A percentile compares a stretch with the other conserved stretches of the same genome.
Evolutionary conservation across 2,888 invertebrate genomes (phyloP).

Genomic region (Mythimna ferrago): DNA sequence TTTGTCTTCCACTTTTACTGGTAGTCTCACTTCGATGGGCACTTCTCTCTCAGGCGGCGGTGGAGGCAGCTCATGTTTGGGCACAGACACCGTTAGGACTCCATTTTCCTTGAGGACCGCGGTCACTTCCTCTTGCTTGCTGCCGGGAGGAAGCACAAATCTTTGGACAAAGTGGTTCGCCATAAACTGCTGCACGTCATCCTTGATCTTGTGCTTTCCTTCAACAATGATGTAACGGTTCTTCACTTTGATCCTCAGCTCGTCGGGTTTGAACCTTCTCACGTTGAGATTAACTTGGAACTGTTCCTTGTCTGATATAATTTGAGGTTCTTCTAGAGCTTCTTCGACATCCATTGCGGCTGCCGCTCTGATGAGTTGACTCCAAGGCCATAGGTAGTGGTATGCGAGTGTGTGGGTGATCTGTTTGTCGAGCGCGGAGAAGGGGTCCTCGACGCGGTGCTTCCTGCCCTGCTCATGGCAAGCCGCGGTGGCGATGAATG

Average conservation of each 20-base stretch:
- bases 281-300: constrained; percentile 82
- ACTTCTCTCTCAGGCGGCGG: constrained; percentile 84
- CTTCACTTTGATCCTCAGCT: constrained; percentile 84
- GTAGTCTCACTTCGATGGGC: constrained; percentile 79
- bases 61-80: constrained; percentile 84
- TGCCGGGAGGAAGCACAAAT: constrained; percentile 82
- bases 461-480: constrained; percentile 72
- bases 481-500: constrained; percentile 70
- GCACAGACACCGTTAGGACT: constrained; percentile 79
- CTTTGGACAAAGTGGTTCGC: constrained; percentile 86
- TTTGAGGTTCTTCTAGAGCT: constrained; percentile 81
- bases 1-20: constrained; percentile 65
- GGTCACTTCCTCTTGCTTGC: constrained; percentile 83
- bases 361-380: constrained; percentile 81
- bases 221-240: constrained; percentile 84
- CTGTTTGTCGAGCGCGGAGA: constrained; percentile 81
- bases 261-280: constrained; percentile 83
- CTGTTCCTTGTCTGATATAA: constrained; percentile 79
- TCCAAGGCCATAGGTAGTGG: constrained; percentile 87
- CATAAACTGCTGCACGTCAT: constrained; percentile 75
- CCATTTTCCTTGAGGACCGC: constrained; percentile 83
- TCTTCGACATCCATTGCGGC: constrained; percentile 79
- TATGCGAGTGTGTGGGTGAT: constrained; percentile 81
- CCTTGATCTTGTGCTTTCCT: constrained; percentile 81
- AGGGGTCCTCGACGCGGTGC: constrained; percentile 79